Base-by-base conservation (phyloP, 1,140 invertebrate genomes). In the Lordiphosa collinella region DNA sequence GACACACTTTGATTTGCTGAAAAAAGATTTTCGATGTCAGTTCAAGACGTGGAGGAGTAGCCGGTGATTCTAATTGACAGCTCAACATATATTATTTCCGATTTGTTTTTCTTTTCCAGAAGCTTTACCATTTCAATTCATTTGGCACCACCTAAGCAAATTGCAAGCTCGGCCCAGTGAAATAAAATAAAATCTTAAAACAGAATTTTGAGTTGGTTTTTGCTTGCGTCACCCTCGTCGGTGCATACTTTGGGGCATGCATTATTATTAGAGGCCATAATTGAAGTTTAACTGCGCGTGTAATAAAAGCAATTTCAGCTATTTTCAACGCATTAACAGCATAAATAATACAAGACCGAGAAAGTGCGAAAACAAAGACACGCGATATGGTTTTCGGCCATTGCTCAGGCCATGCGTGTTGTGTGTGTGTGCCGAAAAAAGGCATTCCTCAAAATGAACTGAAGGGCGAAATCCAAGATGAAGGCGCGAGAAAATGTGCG, bases 271-370 rank as follows among this genome's bases (percentile, higher is more conserved):
- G 76, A 56, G 52, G 16, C 25, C 59, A 52, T 86, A 86, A 86
- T 86, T 86, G 82, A 80, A 82, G 82, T 86, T 86, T 86, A 86
- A 86, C 82, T 76, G 82, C 80, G 75, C 80, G 79, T 86, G 72
- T 86, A 86, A 86, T 86, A 86, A 86, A 86, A 68, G 68, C 80
- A 75, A 86, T 86, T 86, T 73, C 49, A 75, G 82, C 80, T 85
- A 86, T 86, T 86, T 86, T 85, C 75, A 82, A 75, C 76, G 75
- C 75, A 86, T 86, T 86, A 86, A 65, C 65, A 60, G 49, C 75
- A 86, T 86, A 86, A 86, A 86, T 86, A 86, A 78, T 72, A 75
- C 46, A 54, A 40, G 62, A 47, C 62, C 46, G 22, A 31, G 57
- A 78, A 72, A 67, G 66, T 71, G 76, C 56, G 71, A 75, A 68